A percentile compares a stretch with the other conserved stretches of the same genome.
phyloP scores from a whole-genome alignment of 2,888 invertebrate genomes.

The Apamea sordens region DNA sequence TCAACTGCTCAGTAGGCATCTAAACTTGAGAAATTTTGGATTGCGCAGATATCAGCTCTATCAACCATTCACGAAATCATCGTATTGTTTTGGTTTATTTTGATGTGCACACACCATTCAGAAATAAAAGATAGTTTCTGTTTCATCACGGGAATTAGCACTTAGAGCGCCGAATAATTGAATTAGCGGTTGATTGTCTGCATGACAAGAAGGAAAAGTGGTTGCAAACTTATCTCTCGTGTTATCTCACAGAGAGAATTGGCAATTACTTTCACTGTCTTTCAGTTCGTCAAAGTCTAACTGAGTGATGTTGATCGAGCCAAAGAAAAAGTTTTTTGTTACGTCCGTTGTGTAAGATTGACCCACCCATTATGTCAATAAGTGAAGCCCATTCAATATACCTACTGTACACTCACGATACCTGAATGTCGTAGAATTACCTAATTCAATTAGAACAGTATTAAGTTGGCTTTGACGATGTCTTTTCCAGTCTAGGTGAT shows the following conservation, averaged over 20 bases:
- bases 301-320: slow-evolving; percentile 63
- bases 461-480: slow-evolving; percentile 75
- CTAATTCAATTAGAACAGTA: slow-evolving; percentile 85
- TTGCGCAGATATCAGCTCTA: slow-evolving; percentile 48
- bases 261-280: slow-evolving; percentile 82
- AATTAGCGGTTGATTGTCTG: slow-evolving; percentile 80
- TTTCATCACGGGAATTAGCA: slow-evolving; percentile 73
- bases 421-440: slow-evolving; percentile 76
- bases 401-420: slow-evolving; percentile 44
- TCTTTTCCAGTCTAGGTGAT: slow-evolving; percentile 64
- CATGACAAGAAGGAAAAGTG: slow-evolving; percentile 80
- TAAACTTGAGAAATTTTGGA: slow-evolving; percentile 48
- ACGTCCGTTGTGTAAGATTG: slow-evolving; percentile 46
- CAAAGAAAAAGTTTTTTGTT: slow-evolving; percentile 68
- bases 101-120: slow-evolving; percentile 48
- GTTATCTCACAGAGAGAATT: slow-evolving; percentile 80
- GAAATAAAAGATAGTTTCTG: slow-evolving; percentile 65
- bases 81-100: slow-evolving; percentile 63
- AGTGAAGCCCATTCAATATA: slow-evolving; percentile 78
- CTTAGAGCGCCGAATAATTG: slow-evolving; percentile 77
- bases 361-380: slow-evolving; percentile 62
- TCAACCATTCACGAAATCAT: slow-evolving; percentile 38
- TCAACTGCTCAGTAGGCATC: slow-evolving; percentile 15
- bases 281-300: slow-evolving; percentile 75
- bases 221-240: slow-evolving; percentile 77